A percentile compares a stretch with the other conserved stretches of the same genome.
These are phyloP conservation scores for Pangasius mekongensis DNA, from an alignment of 2,797 vertebrate genomes.

Conservation along the genomic window DNA sequence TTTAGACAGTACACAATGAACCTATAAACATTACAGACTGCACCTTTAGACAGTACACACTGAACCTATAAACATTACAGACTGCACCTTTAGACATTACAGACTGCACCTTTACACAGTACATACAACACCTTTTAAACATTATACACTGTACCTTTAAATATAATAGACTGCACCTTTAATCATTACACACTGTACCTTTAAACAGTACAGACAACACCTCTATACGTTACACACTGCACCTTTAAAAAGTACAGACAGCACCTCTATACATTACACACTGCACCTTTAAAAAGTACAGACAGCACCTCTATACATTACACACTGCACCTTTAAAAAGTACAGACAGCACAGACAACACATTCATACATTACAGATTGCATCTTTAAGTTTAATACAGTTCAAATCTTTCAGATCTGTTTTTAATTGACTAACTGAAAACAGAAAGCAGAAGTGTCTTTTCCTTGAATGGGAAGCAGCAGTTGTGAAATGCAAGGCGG, in stretches of 20 bases:
- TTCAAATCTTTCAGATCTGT: background rate
- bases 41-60: too few relatives aligned
- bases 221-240: background rate
- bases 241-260: background rate
- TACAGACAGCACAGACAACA: background rate
- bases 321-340: background rate
- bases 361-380: background rate
- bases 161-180: background rate
- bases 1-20: too few relatives aligned
- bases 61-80: too few relatives aligned
- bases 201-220: background rate
- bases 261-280: background rate
- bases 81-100: too few relatives aligned
- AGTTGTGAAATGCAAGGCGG: conserved; percentile 5
- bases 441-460: conserved; percentile 31
- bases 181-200: background rate
- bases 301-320: background rate
- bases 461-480: conserved; percentile 10
- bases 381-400: background rate
- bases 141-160: background rate
- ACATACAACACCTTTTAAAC: background rate
- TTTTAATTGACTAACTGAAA: background rate
- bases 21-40: too few relatives aligned
- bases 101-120: too few relatives aligned
- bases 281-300: background rate